These are phyloP conservation scores for Spisula solida DNA, from an alignment of 2,888 invertebrate genomes.

Conservation along the genomic window DNA sequence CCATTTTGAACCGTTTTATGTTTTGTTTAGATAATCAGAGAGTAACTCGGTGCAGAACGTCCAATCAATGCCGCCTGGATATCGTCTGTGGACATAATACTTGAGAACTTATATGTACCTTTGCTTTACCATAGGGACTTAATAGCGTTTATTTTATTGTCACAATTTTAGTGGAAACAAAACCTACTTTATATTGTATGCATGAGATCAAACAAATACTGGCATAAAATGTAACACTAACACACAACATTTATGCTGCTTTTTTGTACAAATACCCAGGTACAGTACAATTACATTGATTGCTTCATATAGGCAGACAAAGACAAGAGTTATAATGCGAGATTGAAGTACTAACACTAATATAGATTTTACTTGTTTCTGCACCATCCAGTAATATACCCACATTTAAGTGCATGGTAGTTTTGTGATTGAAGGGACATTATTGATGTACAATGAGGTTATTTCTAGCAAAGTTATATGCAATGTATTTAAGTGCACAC, in stretches of 20 bases:
- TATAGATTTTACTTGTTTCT: background rate
- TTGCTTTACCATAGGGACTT: background rate
- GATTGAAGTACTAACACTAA: too few relatives aligned
- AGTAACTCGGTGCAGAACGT: conserved; percentile 41
- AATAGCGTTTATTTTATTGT: background rate
- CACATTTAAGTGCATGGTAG: too few relatives aligned
- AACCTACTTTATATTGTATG: background rate
- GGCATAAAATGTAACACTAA: background rate
- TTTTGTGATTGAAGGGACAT: too few relatives aligned
- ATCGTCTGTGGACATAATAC: conserved; percentile 4
- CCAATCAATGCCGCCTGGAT: conserved; percentile 23
- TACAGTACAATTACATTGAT: background rate
- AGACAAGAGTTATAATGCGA: too few relatives aligned
- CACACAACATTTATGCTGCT: background rate
- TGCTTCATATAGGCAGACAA: background rate
- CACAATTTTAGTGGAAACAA: conserved; percentile 11
- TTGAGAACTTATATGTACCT: background rate
- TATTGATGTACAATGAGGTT: too few relatives aligned
- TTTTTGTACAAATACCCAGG: background rate
- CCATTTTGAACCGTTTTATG: conserved; percentile 34
- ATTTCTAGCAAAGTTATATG: too few relatives aligned
- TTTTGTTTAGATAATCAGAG: conserved; percentile 49
- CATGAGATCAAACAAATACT: background rate
- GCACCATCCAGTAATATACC: background rate
- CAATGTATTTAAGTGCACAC: too few relatives aligned